Evolutionary conservation across 2,888 invertebrate species (phyloP).

Genomic region (Merodon equestris): DNA sequence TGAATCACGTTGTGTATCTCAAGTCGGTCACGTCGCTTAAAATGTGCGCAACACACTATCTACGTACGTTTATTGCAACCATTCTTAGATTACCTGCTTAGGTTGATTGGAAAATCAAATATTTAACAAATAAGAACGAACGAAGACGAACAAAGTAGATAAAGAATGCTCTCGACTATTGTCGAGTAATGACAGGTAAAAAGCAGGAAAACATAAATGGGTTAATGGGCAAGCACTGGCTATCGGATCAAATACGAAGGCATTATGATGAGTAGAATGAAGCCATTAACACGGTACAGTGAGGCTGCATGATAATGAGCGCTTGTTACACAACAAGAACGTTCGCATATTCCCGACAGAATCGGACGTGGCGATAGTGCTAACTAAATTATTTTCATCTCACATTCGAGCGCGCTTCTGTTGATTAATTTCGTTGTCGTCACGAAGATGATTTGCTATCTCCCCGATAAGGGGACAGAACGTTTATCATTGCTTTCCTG

Average conservation of each 20-base stretch:
- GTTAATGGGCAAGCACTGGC: conserved; percentile 16
- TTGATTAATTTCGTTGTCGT: too few species aligned
- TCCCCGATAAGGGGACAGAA: too few species aligned
- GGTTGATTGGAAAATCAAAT: conserved; percentile 58
- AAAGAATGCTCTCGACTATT: too few species aligned
- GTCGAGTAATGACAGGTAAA: too few species aligned
- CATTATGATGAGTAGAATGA: conserved; percentile 26
- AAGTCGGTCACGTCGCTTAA: conserved; percentile 48
- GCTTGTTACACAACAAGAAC: not conserved
- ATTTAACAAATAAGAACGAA: conserved; percentile 60
- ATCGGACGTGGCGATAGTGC: too few species aligned
- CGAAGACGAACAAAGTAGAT: conserved; percentile 31
- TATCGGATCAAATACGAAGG: conserved; percentile 17
- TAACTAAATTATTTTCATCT: too few species aligned
- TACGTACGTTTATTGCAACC: conserved; percentile 21
- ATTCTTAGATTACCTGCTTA: conserved; percentile 29
- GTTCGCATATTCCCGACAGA: too few species aligned
- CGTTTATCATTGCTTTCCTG: too few species aligned
- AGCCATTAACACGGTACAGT: not conserved
- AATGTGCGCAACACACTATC: conserved; percentile 49
- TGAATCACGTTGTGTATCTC: not conserved
- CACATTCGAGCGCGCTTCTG: too few species aligned
- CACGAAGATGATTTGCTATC: too few species aligned
- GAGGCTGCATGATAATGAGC: conserved; percentile 1
- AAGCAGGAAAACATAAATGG: conserved; percentile 21